These are phyloP conservation scores for Montipora sp. DNA, from an alignment of 64 coral and sea anemone species.

Conservation along the genomic window DNA sequence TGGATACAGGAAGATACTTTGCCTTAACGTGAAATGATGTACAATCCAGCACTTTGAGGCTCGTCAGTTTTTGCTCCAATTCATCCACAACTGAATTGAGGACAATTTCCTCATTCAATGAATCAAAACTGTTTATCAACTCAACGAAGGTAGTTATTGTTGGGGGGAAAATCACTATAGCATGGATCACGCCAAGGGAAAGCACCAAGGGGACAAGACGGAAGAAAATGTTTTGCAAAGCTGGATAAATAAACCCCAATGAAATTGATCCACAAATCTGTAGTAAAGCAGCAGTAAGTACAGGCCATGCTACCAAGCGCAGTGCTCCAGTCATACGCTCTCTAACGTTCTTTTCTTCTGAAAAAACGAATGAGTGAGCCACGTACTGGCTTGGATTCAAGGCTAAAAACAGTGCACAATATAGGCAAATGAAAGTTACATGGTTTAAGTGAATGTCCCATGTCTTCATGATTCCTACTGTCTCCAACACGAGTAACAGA, in stretches of 20 bases:
- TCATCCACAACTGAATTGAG: too few relatives aligned
- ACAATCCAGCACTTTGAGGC: neutral
- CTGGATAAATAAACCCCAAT: conserved; percentile 36
- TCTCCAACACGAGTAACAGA: neutral
- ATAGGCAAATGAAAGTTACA: neutral
- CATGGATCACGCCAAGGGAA: conserved; percentile 19
- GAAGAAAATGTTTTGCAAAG: conserved; percentile 1
- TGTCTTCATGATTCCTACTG: neutral
- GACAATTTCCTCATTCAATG: too few relatives aligned
- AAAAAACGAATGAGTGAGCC: conserved; percentile 26
- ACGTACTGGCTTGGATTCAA: neutral
- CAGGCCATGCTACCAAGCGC: neutral
- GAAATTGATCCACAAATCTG: conserved; percentile 8
- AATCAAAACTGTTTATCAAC: neutral
- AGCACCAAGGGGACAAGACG: conserved; percentile 4
- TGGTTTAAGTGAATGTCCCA: conserved; percentile 25
- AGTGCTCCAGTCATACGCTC: neutral
- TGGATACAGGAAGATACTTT: neutral
- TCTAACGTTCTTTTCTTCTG: neutral
- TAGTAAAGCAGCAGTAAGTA: neutral
- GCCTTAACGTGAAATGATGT: neutral
- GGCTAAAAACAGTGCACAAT: neutral
- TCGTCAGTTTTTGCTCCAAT: too few relatives aligned
- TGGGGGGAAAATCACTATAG: conserved; percentile 10
- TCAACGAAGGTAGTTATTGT: neutral